Base-by-base conservation (phyloP, 2,888 invertebrate species). In the Lucinisca nassula region DNA sequence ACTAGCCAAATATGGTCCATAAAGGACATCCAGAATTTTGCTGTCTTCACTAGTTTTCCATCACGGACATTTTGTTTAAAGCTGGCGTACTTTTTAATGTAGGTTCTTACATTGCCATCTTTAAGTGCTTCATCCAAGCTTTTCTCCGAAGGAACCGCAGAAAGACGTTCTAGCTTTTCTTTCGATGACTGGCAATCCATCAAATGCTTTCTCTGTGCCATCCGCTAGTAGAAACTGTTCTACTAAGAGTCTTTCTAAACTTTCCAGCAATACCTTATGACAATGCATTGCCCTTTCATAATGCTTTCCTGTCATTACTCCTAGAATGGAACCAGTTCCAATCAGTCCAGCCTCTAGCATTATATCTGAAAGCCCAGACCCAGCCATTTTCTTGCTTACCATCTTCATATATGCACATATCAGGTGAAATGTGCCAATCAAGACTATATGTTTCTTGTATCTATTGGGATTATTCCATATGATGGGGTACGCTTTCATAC, bases 401-500 rank as follows among this genome's bases (percentile, higher is more conserved):
- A 88, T 79, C 24, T 79, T 82, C 27, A 88, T n/a, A 45, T 85
- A 84, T 30, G 84, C 84, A 82, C 77, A 77, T 0, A 77, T 38
- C 35, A 79, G 35, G 74, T 79, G 84, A 61, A 84, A 84, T 30
- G 84, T 84, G 37, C 79, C 84, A n/a, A 84, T 45, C 72, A 84
- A 30, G 1, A 79, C 35, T 27, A 79, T 79, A 35, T 80, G 73
- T 24, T 73, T 80, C 30, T 80, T 80, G 27, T 73, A 79, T 30
- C 72, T 79, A 32, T 45, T 49, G 12, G 72, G 70, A 17, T 70
- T 24, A 35, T 79, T 79, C 70, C 70, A 92, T 21, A 88, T 78
- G 17, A 92, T 30, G 14, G 91, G 92, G 45, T 78, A 87, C 21
- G 92, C 90, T 73, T 90, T 90, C 90, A 92, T 92, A 67, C 91